Evolutionary conservation across 2,113 vertebrate genomes (phyloP).

Genomic region (Phrynocephalus versicolor): DNA sequence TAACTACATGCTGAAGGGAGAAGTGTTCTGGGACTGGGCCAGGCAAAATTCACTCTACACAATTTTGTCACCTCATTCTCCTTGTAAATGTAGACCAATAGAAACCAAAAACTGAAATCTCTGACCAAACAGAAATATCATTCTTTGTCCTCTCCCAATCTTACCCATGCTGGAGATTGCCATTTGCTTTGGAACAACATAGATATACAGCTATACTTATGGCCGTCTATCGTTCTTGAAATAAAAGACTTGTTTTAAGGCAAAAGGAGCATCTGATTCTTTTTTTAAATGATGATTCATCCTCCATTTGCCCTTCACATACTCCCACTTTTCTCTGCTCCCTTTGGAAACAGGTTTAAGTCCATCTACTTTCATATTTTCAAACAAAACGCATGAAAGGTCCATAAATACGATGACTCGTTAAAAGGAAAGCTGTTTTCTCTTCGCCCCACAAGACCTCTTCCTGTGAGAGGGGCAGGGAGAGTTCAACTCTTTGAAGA

Average conservation of each 20-base stretch:
- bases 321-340: slow-evolving; percentile 39
- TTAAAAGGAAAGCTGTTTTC: slow-evolving; percentile 75
- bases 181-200: slow-evolving; percentile 59
- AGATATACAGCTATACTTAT: slow-evolving; percentile 34
- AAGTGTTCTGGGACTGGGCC: not conserved
- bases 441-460: slow-evolving; percentile 65
- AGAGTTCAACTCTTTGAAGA: slow-evolving; percentile 73
- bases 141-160: not conserved
- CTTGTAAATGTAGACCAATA: not conserved
- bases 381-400: slow-evolving; percentile 71
- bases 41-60: not conserved
- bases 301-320: slow-evolving; percentile 59
- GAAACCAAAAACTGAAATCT: not conserved
- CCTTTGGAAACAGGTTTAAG: slow-evolving; percentile 68
- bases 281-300: slow-evolving; percentile 54
- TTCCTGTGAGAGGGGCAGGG: slow-evolving; percentile 66
- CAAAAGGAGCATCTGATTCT: slow-evolving; percentile 61
- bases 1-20: no score
- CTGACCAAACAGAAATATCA: not conserved
- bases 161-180: slow-evolving; percentile 49
- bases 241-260: slow-evolving; percentile 58
- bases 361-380: slow-evolving; percentile 74
- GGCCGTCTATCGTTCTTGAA: slow-evolving; percentile 48
- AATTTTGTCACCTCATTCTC: not conserved
- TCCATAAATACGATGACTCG: slow-evolving; percentile 73